Base-by-base conservation (phyloP, 2,888 invertebrate species). In the Mesorhabditis spiculigera region DNA sequence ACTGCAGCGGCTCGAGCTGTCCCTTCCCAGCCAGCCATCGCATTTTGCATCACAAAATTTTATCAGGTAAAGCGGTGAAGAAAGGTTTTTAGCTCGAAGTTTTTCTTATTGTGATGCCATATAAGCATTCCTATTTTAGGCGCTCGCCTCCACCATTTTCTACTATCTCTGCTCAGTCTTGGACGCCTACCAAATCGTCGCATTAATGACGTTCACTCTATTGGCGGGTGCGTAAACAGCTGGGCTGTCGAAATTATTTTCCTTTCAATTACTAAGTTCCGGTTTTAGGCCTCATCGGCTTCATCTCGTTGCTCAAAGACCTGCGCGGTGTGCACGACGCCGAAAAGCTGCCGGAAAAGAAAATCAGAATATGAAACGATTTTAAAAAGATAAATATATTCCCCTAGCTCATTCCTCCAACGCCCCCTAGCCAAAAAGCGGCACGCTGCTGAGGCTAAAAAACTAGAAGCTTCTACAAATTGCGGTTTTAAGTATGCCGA, bases 41-140 rank as follows among this genome's bases (percentile, higher is more conserved):
- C 76, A 1, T 78, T 76, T 58, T 78, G 76, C 8, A 75, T 79
- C 5, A 77, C 79, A 16, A 79, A 79, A 63, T 77, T 79, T 68
- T 79, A 77, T 65, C 79, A 73, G 73, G 77, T 74, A 50, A 28
- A 50, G 28, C 28, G 28, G 28, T 28, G 28, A 28, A 28, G 28
- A 28, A 28, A 28, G 28, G 28, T 28, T 28, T 28, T 28, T 28
- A 1, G 1, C 28, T 28, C 28, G 1, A 1, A 50, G 58, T 50
- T 50, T 2, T n/a, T 13, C 8, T 50, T 13, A 50, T n/a, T 13
- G 58, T 50, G n/a, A 50, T 50, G 58, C n/a, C n/a, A 50, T n/a
- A n/a, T 50, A 10, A 50, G n/a, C 3, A 50, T 50, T 10, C 58
- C 58, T 50, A 10, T 50, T 50, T 50, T n/a, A 50, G 58, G 58